Conservation (phyloP, 2,797 vertebrate genomes). For the Acrocephalus scirpaceus region DNA sequence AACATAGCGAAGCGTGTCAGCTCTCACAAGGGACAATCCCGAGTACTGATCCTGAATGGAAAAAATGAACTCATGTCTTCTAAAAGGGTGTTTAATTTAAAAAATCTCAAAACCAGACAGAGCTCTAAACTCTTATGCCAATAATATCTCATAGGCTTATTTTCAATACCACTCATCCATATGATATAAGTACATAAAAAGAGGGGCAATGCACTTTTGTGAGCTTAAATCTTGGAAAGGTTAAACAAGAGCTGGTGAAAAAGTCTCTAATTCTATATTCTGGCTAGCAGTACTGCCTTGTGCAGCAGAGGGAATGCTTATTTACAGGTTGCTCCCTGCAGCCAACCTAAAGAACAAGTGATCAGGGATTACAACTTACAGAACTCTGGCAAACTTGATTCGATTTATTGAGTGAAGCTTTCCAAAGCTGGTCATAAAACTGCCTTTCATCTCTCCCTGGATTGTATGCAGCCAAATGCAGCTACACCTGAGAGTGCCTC, state of each 20-base stretch:
- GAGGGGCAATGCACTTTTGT: neutral
- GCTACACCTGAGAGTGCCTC: neutral
- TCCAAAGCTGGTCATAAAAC: neutral
- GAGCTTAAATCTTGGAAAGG: neutral
- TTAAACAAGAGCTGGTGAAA: neutral
- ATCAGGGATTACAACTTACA: neutral
- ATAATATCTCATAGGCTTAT: neutral
- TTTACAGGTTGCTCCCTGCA: neutral
- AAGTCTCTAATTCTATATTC: neutral
- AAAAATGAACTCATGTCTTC: neutral
- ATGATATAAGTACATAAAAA: accelerated
- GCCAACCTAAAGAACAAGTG: neutral
- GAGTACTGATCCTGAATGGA: neutral
- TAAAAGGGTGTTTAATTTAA: neutral
- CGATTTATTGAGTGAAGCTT: neutral
- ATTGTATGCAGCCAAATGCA: neutral
- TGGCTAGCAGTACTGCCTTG: neutral
- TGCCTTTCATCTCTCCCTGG: neutral
- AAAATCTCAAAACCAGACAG: neutral
- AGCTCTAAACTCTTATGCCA: neutral
- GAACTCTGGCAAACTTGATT: neutral
- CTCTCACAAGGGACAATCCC: neutral
- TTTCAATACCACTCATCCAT: neutral
- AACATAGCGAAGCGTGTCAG: neutral
- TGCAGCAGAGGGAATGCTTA: neutral